phyloP scores from a whole-genome alignment of 1,140 invertebrate species.

The Tetramorium alpestre region DNA sequence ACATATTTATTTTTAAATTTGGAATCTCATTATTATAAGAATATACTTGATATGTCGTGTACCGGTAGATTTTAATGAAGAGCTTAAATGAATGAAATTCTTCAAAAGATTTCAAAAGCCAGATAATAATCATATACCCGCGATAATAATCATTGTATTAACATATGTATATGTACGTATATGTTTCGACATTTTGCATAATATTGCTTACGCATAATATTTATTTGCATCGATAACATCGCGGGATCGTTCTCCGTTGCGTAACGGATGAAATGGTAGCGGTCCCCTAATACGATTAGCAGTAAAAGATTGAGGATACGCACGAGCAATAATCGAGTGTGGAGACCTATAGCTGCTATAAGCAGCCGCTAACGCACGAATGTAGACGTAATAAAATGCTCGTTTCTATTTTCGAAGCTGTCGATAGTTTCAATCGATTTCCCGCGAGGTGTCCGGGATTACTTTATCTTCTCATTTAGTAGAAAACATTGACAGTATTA shows the following conservation, averaged over 20 bases:
- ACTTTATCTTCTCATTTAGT: slow-evolving; percentile 49
- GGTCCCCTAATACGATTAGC: slow-evolving; percentile 58
- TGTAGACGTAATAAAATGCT: slow-evolving; percentile 47
- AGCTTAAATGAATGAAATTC: not conserved
- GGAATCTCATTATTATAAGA: slow-evolving; percentile 9
- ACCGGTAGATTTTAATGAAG: not conserved
- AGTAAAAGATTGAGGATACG: slow-evolving; percentile 28
- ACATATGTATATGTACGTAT: not conserved
- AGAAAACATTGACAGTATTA: slow-evolving; percentile 73
- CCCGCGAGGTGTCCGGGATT: slow-evolving; percentile 35
- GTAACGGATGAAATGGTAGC: slow-evolving; percentile 24
- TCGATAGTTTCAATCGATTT: slow-evolving; percentile 41
- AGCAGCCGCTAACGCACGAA: slow-evolving; percentile 36
- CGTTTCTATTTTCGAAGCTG: slow-evolving; percentile 46
- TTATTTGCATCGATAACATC: slow-evolving; percentile 24
- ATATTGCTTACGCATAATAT: slow-evolving; percentile 53
- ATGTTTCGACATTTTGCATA: slow-evolving; percentile 37
- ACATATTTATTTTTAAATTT: not conserved
- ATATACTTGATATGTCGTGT: not conserved
- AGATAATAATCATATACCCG: too few species aligned
- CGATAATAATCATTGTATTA: slow-evolving; percentile 3
- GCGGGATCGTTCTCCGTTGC: slow-evolving; percentile 33
- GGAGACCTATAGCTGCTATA: not conserved
- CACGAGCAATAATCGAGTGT: slow-evolving; percentile 21
- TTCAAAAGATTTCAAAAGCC: not conserved